phyloP scores from a whole-genome alignment of 2,888 invertebrate species.

The Drosophila longiperda region DNA sequence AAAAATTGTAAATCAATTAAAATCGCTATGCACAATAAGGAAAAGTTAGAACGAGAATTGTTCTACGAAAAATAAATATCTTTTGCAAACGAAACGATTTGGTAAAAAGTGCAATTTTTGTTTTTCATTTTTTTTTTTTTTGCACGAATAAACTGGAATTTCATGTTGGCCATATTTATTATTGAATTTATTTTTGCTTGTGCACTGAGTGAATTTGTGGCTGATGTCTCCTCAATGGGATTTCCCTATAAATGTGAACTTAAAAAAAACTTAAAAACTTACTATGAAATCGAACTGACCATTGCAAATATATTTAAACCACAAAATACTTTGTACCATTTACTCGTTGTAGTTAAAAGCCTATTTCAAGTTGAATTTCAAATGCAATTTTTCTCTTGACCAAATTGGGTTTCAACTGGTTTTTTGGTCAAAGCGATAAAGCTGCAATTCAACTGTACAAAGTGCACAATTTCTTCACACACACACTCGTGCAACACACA shows the following conservation, averaged over 20 bases:
- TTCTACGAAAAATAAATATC: not conserved
- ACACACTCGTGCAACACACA: not conserved
- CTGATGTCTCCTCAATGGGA: conserved; percentile 47
- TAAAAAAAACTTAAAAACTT: conserved; percentile 3
- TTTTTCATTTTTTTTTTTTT: not conserved
- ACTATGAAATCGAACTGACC: conserved; percentile 1
- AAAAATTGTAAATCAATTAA: conserved; percentile 59
- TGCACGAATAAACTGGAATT: not conserved
- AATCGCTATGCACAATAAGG: conserved; percentile 27
- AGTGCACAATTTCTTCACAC: conserved; percentile 25
- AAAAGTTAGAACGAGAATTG: not conserved
- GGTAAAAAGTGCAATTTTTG: not conserved
- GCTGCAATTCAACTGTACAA: conserved; percentile 43
- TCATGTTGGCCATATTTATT: conserved; percentile 5
- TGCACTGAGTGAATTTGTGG: conserved; percentile 27
- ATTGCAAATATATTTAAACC: conserved; percentile 14
- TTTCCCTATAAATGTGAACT: conserved; percentile 49
- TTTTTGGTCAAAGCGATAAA: conserved; percentile 59
- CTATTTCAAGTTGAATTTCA: conserved; percentile 18
- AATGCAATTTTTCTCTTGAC: conserved; percentile 24
- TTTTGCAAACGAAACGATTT: not conserved
- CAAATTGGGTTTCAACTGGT: conserved; percentile 53
- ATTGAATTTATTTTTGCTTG: conserved; percentile 5
- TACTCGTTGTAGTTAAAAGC: not conserved
- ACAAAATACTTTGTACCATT: conserved; percentile 4